Percentiles rank a stretch among this genome's conserved stretches.
These are phyloP conservation scores for Rhysida immarginata DNA, from an alignment of 1,140 invertebrate genomes.

Conservation along the genomic window DNA sequence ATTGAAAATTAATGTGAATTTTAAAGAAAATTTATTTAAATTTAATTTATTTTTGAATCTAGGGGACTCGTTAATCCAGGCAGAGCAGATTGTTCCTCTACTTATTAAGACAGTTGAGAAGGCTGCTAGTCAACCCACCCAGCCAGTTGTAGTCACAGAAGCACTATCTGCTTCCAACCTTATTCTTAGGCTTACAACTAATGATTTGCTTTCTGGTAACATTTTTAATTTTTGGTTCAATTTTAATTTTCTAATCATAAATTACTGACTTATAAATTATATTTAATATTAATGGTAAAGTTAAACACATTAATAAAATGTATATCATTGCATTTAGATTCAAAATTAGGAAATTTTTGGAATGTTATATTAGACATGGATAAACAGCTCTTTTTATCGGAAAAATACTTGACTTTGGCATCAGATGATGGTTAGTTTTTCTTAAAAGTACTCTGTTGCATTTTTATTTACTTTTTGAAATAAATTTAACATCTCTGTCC, in stretches of 20 bases:
- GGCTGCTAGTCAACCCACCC: slow-evolving; percentile 45
- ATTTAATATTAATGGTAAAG: too few relatives aligned
- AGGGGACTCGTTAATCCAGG: slow-evolving; percentile 36
- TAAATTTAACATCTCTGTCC: slow-evolving; percentile 3
- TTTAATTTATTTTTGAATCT: slow-evolving; percentile 6
- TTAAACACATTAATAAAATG: too few relatives aligned
- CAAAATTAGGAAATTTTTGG: slow-evolving; percentile 45
- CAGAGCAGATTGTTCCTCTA: slow-evolving; percentile 36
- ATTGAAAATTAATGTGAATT: too few relatives aligned
- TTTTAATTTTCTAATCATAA: too few relatives aligned
- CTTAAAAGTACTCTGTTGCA: neutral
- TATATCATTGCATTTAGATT: slow-evolving; percentile 39
- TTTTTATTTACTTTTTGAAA: neutral
- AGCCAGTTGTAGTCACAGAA: slow-evolving; percentile 51
- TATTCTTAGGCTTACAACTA: too few relatives aligned
- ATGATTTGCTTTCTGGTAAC: too few relatives aligned
- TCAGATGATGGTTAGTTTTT: slow-evolving; percentile 43
- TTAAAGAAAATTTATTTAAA: too few relatives aligned
- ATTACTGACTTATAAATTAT: too few relatives aligned
- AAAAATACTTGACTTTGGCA: slow-evolving; percentile 56
- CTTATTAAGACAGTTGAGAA: slow-evolving; percentile 52
- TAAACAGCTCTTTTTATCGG: slow-evolving; percentile 63
- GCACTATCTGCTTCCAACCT: slow-evolving; percentile 57
- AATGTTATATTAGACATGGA: slow-evolving; percentile 48
- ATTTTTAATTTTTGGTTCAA: too few relatives aligned